These are phyloP conservation scores for Bombylius discolor DNA, from an alignment of 2,888 invertebrate species.

Conservation along the genomic window DNA sequence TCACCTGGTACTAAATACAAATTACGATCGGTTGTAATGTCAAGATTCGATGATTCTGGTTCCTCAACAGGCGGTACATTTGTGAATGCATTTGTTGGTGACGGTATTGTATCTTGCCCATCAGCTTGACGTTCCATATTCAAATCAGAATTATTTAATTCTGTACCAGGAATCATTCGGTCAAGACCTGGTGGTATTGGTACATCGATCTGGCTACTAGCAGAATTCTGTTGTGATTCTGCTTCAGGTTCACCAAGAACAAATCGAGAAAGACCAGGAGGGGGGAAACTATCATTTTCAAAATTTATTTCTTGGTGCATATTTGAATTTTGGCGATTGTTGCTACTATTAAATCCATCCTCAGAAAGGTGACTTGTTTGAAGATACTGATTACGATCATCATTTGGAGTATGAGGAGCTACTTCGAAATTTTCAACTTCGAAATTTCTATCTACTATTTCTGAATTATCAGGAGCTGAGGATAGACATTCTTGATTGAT, in stretches of 20 bases:
- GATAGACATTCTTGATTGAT: constrained; percentile 53
- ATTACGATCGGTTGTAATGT: constrained; percentile 24
- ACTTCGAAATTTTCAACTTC: constrained; percentile 39
- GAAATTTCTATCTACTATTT: constrained; percentile 43
- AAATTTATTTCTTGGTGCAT: constrained; percentile 25
- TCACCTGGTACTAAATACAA: constrained; percentile 29
- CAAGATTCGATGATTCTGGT: constrained; percentile 15
- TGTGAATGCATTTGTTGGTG: constrained; percentile 12
- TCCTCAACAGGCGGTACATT: constrained; percentile 9
- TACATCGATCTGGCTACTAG: background rate
- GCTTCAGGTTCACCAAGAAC: constrained; percentile 53
- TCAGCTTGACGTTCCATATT: constrained; percentile 37
- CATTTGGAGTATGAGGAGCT: constrained; percentile 41
- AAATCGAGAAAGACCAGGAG: constrained; percentile 51
- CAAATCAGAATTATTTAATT: constrained; percentile 30
- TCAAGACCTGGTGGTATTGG: constrained; percentile 42
- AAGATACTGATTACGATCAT: constrained; percentile 61
- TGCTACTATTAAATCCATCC: constrained; percentile 28
- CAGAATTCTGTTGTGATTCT: constrained; percentile 23
- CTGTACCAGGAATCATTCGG: constrained; percentile 41
- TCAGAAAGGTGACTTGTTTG: constrained; percentile 63
- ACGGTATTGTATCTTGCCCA: constrained; percentile 31
- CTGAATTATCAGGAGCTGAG: constrained; percentile 44
- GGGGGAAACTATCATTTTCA: constrained; percentile 41
- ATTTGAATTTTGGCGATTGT: constrained; percentile 1